phyloP scores from a whole-genome alignment of 2,113 vertebrate genomes.

The Hemichromis elongatus region DNA sequence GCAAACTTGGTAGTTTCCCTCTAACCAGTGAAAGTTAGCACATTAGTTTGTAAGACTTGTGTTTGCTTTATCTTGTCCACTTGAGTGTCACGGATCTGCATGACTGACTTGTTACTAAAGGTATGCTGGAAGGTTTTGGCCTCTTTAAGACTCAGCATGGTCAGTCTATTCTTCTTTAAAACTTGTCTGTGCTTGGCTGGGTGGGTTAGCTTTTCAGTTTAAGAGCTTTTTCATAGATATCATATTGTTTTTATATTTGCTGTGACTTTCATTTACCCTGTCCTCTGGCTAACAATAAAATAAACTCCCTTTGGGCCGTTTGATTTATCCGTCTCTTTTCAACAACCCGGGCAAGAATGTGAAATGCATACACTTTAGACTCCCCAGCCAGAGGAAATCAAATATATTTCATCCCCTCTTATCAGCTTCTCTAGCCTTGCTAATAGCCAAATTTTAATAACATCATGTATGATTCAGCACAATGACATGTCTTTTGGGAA shows the following conservation, averaged over 20 bases:
- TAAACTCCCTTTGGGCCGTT: not conserved
- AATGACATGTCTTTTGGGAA: slow-evolving; percentile 42
- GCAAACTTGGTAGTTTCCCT: not conserved
- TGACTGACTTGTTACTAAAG: not conserved
- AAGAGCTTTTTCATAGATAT: not conserved
- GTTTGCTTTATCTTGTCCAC: not conserved
- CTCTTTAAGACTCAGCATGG: not conserved
- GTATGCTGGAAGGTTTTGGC: not conserved
- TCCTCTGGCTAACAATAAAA: slow-evolving; percentile 1
- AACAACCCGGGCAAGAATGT: slow-evolving; percentile 1
- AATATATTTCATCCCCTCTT: slow-evolving; percentile 5
- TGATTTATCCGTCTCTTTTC: not conserved
- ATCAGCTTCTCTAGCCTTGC: not conserved
- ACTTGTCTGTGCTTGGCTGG: not conserved
- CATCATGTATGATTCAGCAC: slow-evolving; percentile 55
- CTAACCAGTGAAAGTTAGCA: not conserved
- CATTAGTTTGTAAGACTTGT: not conserved
- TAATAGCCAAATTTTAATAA: slow-evolving; percentile 51
- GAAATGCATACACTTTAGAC: slow-evolving; percentile 18
- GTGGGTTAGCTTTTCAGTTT: not conserved
- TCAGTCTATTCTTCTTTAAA: not conserved
- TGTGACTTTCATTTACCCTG: not conserved
- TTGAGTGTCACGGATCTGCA: not conserved
- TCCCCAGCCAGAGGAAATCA: slow-evolving; percentile 13
- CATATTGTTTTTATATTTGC: not conserved